Evolutionary conservation across 2,113 vertebrate genomes (phyloP), one percentile per base, ranked within the genome.

Genomic region (Glareola pratincola): DNA sequence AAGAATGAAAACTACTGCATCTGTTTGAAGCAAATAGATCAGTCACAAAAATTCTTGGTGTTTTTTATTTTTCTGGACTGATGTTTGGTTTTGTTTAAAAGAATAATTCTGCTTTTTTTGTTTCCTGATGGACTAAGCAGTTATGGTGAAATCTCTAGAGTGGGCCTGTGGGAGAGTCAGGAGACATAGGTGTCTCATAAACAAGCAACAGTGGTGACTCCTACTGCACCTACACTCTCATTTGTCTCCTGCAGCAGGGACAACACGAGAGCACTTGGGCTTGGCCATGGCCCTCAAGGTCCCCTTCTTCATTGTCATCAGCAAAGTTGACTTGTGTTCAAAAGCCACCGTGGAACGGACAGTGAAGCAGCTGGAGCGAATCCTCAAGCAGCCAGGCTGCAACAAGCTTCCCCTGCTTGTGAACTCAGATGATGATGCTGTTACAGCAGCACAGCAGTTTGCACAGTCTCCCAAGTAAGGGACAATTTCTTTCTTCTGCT

Each of bases 221-320:
- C 77, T 92, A 14, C 72, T 76, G 81, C 59, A 66, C 43, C 84
- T 80, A 69, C 64, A 19, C 32, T 95, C 72, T 90, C 16, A 9
- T 72, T 95, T 96, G 26, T 96, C 37, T 94, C 96, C 94, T 96
- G 50, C 97, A 99, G 99, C 98, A 29, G 99, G 99, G 73, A 99
- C 99, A 41, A 99, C 99, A 1, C 97, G 99, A 79, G 99, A 99
- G 96, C 99, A 99, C 98, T 98, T 99, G 56, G 99, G 99, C 50
- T 97, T 99, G 75, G 99, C 99, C 71, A 98, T 99, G 98, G 99
- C 99, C 53, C 98, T 99, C 95, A 99, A 99, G 96, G 99, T 99
- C 73, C 99, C 99, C 86, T 99, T 99, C 98, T 99, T 99, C 98
- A 98, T 99, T 39, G 99, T 99, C 94, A 98, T 99, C 97, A 99